Conservation (phyloP, 2,113 vertebrate genomes). For the Limnothrissa miodon region DNA sequence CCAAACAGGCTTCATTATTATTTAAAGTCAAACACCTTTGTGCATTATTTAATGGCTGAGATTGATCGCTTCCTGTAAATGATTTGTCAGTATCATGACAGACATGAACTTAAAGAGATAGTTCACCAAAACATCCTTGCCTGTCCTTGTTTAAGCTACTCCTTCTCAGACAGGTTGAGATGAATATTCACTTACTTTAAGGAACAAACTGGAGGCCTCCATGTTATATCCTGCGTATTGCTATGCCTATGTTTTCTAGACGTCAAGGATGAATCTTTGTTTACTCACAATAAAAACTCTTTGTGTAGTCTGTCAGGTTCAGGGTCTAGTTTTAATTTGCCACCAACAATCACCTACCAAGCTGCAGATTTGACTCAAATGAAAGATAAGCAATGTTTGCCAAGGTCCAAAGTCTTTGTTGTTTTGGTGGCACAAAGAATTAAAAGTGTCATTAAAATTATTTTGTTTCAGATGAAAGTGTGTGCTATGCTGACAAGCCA, state of each 20-base stretch:
- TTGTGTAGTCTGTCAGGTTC: background rate
- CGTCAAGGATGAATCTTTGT: no score
- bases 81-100: background rate
- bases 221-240: background rate
- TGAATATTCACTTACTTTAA: background rate
- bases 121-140: background rate
- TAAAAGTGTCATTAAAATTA: no score
- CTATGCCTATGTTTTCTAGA: background rate
- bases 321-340: background rate
- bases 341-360: background rate
- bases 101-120: background rate
- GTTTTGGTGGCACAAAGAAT: background rate
- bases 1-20: slow-evolving; percentile 1
- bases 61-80: background rate
- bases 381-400: no score
- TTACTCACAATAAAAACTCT: background rate
- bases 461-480: no score
- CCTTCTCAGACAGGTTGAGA: background rate
- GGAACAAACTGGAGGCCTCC: background rate
- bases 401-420: no score
- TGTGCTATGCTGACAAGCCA: no score
- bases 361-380: background rate
- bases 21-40: background rate
- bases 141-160: background rate
- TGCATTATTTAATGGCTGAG: background rate